Percentiles rank a stretch among this genome's conserved stretches.
Conservation (phyloP, 2,113 vertebrate species). For the Nansenia antarctica region DNA sequence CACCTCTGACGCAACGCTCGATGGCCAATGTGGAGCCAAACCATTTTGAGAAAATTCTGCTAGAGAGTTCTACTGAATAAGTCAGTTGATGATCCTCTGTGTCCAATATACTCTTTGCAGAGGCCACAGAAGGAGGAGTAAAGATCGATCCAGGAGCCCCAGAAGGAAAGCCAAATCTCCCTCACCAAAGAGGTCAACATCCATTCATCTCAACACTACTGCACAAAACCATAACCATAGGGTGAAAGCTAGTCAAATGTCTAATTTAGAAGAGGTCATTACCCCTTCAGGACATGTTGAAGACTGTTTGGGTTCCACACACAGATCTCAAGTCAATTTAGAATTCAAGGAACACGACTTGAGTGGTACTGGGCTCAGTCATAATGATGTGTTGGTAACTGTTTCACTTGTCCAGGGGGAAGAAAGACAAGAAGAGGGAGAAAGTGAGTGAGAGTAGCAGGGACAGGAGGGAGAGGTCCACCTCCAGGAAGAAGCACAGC, state of each 20-base stretch:
- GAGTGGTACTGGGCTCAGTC: not conserved
- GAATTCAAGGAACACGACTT: not conserved
- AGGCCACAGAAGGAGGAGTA: slow-evolving; percentile 83
- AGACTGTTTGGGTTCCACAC: no score
- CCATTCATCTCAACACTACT: not conserved
- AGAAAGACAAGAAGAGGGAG: slow-evolving; percentile 85
- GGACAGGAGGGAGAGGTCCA: slow-evolving; percentile 80
- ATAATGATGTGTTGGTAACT: not conserved
- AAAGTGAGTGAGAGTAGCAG: slow-evolving; percentile 78
- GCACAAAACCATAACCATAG: not conserved
- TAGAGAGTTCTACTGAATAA: no score
- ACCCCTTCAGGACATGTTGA: no score
- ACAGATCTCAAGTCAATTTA: not conserved
- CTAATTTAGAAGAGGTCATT: no score
- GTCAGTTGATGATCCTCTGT: no score
- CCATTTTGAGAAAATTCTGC: no score
- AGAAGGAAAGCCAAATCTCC: slow-evolving; percentile 84
- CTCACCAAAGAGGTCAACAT: slow-evolving; percentile 82
- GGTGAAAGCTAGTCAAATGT: no score
- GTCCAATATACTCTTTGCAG: no score
- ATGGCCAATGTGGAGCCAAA: no score
- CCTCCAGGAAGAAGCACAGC: slow-evolving; percentile 83
- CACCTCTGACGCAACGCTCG: no score
- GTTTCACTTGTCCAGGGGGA: slow-evolving; percentile 73
- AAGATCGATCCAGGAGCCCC: slow-evolving; percentile 82